These are phyloP conservation scores for Lynx canadensis DNA, from an alignment of 2,113 vertebrate species.

Conservation along the genomic window DNA sequence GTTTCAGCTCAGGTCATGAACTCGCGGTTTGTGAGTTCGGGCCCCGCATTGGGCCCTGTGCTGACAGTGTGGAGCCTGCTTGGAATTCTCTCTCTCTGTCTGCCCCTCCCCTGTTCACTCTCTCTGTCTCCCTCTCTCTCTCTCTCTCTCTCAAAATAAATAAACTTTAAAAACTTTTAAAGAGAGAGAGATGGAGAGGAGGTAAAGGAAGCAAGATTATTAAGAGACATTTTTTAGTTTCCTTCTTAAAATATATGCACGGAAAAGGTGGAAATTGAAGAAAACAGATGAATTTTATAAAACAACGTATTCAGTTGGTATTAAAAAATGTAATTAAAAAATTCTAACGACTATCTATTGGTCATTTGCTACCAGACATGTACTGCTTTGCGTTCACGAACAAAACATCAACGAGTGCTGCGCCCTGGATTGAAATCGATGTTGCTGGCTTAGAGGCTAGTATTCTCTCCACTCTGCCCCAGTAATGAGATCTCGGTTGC, in stretches of 20 bases:
- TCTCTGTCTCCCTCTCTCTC: too few relatives aligned
- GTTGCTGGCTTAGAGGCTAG: neutral
- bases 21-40: too few relatives aligned
- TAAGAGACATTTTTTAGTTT: neutral
- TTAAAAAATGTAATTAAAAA: neutral
- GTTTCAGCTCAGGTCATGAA: too few relatives aligned
- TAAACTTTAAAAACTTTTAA: too few relatives aligned
- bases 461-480: neutral
- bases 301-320: neutral
- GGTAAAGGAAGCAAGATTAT: neutral
- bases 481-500: neutral
- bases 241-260: neutral
- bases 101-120: too few relatives aligned
- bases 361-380: neutral
- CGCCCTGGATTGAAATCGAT: neutral
- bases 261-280: constrained; percentile 10
- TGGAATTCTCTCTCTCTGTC: too few relatives aligned
- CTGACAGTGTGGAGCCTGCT: too few relatives aligned
- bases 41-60: too few relatives aligned
- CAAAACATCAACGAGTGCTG: neutral
- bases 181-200: neutral
- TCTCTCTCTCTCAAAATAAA: too few relatives aligned
- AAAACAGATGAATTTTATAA: neutral
- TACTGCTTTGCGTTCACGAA: neutral
- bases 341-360: neutral